These are phyloP conservation scores for Caenorhabditis auriculariae DNA, from an alignment of 2,888 invertebrate genomes.

Conservation along the genomic window DNA sequence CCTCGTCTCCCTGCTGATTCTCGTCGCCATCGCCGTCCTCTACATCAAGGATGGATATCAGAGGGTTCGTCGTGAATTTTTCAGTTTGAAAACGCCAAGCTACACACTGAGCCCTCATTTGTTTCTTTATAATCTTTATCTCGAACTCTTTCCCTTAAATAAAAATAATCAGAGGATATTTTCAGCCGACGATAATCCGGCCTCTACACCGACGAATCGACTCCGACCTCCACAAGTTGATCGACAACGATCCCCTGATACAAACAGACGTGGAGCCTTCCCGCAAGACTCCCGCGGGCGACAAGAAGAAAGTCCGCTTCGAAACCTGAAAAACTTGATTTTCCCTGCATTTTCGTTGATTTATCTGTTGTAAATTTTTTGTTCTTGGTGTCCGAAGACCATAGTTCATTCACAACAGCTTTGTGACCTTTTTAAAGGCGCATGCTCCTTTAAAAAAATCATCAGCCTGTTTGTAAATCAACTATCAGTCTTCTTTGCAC, in stretches of 20 bases:
- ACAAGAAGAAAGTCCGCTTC: constrained; percentile 22
- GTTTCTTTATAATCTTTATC: not conserved
- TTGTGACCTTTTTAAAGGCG: too few species aligned
- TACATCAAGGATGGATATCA: constrained; percentile 52
- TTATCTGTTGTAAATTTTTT: too few species aligned
- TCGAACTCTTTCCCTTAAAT: not conserved
- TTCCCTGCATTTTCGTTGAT: too few species aligned
- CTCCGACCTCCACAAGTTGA: constrained; percentile 38
- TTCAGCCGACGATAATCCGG: constrained; percentile 7
- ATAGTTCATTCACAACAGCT: too few species aligned
- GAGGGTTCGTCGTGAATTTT: constrained; percentile 5
- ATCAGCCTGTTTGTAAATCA: too few species aligned
- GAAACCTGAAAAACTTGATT: too few species aligned
- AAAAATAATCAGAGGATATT: too few species aligned
- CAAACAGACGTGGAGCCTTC: constrained; percentile 13
- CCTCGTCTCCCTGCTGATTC: constrained; percentile 48
- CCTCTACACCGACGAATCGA: constrained; percentile 10
- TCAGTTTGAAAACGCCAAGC: not conserved
- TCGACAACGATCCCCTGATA: constrained; percentile 27
- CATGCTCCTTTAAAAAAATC: too few species aligned
- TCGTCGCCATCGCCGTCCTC: constrained; percentile 51
- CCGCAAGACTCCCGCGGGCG: constrained; percentile 3
- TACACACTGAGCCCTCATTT: not conserved
- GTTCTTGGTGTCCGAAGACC: too few species aligned
- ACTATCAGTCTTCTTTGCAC: too few species aligned